phyloP scores from a whole-genome alignment of 2,113 vertebrate species.

The Sclerurus mexicanus region DNA sequence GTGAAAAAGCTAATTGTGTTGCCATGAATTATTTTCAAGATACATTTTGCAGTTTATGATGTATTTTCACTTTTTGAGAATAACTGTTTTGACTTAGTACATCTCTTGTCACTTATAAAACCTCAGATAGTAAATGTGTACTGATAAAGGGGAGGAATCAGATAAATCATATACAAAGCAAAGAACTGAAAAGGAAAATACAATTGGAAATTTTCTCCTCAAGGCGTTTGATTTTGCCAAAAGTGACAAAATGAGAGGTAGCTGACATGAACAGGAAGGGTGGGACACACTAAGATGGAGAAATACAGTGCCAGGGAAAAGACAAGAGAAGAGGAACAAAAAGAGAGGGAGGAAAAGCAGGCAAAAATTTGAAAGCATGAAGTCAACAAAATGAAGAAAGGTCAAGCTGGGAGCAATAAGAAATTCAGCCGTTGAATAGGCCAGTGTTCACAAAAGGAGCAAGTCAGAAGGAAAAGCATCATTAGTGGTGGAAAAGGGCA shows the following conservation, averaged over 20 bases:
- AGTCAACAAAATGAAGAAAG: slow-evolving; percentile 56
- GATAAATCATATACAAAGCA: background rate
- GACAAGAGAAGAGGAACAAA: slow-evolving; percentile 30
- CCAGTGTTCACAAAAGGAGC: slow-evolving; percentile 56
- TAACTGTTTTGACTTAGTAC: background rate
- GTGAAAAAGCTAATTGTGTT: background rate
- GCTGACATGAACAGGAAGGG: slow-evolving; percentile 6
- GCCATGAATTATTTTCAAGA: background rate
- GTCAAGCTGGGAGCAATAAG: slow-evolving; percentile 50
- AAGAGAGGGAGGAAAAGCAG: slow-evolving; percentile 23
- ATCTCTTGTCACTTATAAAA: background rate
- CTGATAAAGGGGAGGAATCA: background rate
- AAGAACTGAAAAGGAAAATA: background rate
- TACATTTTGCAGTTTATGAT: background rate
- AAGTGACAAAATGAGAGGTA: slow-evolving; percentile 6
- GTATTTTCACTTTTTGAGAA: background rate
- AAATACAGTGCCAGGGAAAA: slow-evolving; percentile 24
- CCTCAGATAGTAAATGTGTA: background rate
- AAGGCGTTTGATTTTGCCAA: background rate
- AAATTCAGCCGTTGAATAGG: slow-evolving; percentile 34
- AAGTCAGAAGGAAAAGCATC: slow-evolving; percentile 45
- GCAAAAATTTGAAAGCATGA: slow-evolving; percentile 25
- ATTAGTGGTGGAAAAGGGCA: slow-evolving; percentile 56
- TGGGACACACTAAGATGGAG: slow-evolving; percentile 30
- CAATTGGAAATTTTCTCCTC: background rate